Percentiles rank a stretch among this genome's conserved stretches.
These are phyloP conservation scores for Drosophila littoralis DNA, from an alignment of 1,140 invertebrate species.

Conservation along the genomic window DNA sequence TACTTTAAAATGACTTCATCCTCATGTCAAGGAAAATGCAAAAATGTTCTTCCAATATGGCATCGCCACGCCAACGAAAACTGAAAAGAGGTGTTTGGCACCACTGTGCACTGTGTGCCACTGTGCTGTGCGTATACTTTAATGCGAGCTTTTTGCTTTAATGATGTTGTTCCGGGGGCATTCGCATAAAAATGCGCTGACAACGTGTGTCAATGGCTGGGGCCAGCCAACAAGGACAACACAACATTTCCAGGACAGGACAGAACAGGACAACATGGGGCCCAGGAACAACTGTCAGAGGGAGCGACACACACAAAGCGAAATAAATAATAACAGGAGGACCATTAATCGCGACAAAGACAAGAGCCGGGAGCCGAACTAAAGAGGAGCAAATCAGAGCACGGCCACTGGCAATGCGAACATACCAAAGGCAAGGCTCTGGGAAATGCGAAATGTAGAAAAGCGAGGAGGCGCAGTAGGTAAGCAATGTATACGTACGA, in stretches of 20 bases:
- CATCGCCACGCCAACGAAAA: not conserved
- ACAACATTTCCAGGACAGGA: slow-evolving; percentile 1
- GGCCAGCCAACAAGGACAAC: slow-evolving; percentile 29
- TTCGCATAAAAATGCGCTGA: slow-evolving; percentile 45
- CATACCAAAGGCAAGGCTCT: slow-evolving; percentile 8
- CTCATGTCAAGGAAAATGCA: too few relatives aligned
- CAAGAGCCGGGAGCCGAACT: slow-evolving; percentile 26
- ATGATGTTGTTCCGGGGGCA: slow-evolving; percentile 45
- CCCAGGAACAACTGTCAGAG: slow-evolving; percentile 32
- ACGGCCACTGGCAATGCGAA: slow-evolving; percentile 18
- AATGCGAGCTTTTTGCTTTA: slow-evolving; percentile 28
- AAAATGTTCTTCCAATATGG: too few relatives aligned
- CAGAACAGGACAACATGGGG: not conserved
- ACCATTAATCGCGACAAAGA: slow-evolving; percentile 55
- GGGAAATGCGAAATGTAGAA: too few relatives aligned
- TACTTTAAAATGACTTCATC: too few relatives aligned
- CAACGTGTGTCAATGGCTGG: slow-evolving; percentile 33
- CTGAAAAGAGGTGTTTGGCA: not conserved
- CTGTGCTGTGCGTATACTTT: slow-evolving; percentile 25
- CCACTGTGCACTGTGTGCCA: not conserved
- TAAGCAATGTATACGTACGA: not conserved
- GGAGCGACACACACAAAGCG: slow-evolving; percentile 33
- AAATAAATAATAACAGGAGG: slow-evolving; percentile 47
- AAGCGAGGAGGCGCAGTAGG: not conserved
- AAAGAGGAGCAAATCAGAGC: slow-evolving; percentile 40